phyloP scores from a whole-genome alignment of 2,113 vertebrate species.

The Caranx ignobilis region DNA sequence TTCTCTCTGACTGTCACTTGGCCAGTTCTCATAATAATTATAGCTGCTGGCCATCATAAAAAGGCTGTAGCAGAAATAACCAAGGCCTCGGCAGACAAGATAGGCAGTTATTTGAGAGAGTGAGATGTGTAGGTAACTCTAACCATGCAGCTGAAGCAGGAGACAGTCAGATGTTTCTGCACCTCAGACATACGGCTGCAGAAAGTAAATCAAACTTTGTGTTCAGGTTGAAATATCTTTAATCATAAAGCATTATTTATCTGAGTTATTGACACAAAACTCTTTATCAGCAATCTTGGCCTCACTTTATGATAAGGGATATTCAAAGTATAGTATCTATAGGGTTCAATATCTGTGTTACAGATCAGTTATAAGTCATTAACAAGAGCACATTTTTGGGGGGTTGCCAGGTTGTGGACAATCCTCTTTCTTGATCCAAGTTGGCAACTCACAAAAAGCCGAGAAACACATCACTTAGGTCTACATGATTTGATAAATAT shows the following conservation, averaged over 20 bases:
- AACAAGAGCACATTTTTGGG: too few species aligned
- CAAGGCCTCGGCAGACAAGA: conserved; percentile 39
- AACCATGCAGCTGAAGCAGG: conserved; percentile 33
- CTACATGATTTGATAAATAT: not conserved
- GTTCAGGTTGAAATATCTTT: not conserved
- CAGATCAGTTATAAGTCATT: too few species aligned
- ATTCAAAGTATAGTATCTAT: too few species aligned
- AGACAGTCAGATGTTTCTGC: conserved; percentile 5
- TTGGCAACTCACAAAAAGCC: not conserved
- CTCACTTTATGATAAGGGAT: not conserved
- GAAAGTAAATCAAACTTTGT: not conserved
- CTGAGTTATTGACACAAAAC: not conserved
- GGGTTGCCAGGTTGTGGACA: too few species aligned
- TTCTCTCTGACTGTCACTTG: conserved; percentile 60
- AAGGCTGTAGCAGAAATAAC: conserved; percentile 73
- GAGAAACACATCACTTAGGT: not conserved
- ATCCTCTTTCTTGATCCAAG: too few species aligned
- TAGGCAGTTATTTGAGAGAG: conserved; percentile 53
- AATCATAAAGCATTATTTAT: not conserved
- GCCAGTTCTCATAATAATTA: conserved; percentile 68
- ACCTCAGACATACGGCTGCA: not conserved
- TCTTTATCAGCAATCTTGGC: not conserved
- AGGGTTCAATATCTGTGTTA: too few species aligned
- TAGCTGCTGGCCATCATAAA: conserved; percentile 70
- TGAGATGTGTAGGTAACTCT: conserved; percentile 45